Base-by-base conservation (phyloP, 2,888 invertebrate species). In the Patella ulyssiponensis region DNA sequence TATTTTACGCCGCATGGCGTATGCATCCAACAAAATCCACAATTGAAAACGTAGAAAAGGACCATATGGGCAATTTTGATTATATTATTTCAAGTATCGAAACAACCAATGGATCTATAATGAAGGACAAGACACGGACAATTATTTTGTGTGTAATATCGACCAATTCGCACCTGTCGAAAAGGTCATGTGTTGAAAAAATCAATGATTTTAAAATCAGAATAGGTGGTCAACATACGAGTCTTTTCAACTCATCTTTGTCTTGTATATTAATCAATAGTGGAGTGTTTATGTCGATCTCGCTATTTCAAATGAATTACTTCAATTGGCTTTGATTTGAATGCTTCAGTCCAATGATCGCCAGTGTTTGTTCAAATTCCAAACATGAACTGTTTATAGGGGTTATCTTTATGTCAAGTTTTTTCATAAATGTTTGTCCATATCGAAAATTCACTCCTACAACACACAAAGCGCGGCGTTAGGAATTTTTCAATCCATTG, bases 141-240 rank as follows among this genome's bases (percentile, higher is more conserved):
- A 64, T 64, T 64, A 64, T 64, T 64, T 64, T 64, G 23, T 64
- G 23, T 64, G 64, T 64, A 69, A 51, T 76, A 76, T 76, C 64
- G 76, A 76, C 33, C 64, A 72, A 33, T 51, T 73, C 73, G 76
- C 72, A 76, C 76, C 64, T 44, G 56, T 23, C 64, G n/a, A 73
- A 53, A 52, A 69, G 76, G 76, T 76, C 76, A 72, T 58, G 76
- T 73, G 73, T 76, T 76, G 58, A 76, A 72, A 52, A 33, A 76
- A 73, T 76, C 76, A 69, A 76, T 76, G 72, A 76, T 69, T 76
- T 76, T 76, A 73, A 76, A 76, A 76, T 76, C 72, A 76, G 76
- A 76, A 72, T 72, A 76, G 44, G 64, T 76, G 76, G 76, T 76
- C 76, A 76, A 76, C 64, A 76, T 72, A 76, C 76, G 23, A 64